These are phyloP conservation scores for Clivina fossor DNA, from an alignment of 2,888 invertebrate species.

Conservation along the genomic window DNA sequence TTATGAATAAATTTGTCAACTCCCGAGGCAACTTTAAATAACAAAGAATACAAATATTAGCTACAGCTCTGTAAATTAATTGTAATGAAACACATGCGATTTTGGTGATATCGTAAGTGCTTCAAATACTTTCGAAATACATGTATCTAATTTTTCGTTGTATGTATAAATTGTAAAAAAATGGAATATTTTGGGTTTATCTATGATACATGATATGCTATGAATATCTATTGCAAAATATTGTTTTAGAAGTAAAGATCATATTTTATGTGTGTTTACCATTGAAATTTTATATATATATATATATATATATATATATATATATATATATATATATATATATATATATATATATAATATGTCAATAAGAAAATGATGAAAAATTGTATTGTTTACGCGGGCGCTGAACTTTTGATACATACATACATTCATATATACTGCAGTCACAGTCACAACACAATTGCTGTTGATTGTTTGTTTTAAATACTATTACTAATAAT, in stretches of 20 bases:
- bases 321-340: slow-evolving; percentile 1
- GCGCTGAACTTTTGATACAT: too few relatives aligned
- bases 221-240: too few relatives aligned
- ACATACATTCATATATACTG: too few relatives aligned
- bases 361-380: not conserved
- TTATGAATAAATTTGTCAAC: slow-evolving; percentile 15
- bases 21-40: slow-evolving; percentile 24
- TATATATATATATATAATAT: not conserved
- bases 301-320: not conserved
- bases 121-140: not conserved
- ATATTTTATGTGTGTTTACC: too few relatives aligned
- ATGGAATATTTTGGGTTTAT: slow-evolving; percentile 8
- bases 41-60: slow-evolving; percentile 9
- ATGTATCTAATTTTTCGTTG: not conserved
- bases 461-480: too few relatives aligned
- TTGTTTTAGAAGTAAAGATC: too few relatives aligned
- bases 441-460: too few relatives aligned
- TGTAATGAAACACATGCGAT: slow-evolving; percentile 15
- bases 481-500: too few relatives aligned
- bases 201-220: too few relatives aligned
- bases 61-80: too few relatives aligned
- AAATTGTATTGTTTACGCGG: too few relatives aligned
- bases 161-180: not conserved
- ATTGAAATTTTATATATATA: too few relatives aligned
- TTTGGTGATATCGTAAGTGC: slow-evolving; percentile 27